Conservation (phyloP, 2,888 invertebrate species). For the Tupiocoris notatus region DNA sequence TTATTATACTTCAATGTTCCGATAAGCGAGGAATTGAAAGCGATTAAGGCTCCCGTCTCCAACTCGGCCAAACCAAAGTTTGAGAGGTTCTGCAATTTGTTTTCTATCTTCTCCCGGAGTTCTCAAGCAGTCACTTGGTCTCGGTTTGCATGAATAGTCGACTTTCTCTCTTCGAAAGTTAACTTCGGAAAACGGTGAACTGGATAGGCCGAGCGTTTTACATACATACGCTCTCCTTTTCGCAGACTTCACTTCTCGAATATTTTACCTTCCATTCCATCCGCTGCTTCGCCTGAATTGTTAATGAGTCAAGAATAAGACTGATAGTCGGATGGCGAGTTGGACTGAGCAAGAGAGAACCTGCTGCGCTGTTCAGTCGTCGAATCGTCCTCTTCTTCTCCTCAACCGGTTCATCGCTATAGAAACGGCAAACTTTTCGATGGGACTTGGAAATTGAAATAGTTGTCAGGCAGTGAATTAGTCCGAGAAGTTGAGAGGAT, state of each 20-base stretch:
- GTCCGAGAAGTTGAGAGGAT: conserved; percentile 24
- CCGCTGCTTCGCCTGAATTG: neutral
- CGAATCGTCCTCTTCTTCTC: neutral
- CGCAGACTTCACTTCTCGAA: neutral
- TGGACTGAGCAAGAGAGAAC: neutral
- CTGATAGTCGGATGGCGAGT: neutral
- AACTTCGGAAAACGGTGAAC: neutral
- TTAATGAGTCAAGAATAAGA: neutral
- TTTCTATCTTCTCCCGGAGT: too few relatives aligned
- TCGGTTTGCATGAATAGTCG: neutral
- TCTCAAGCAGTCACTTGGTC: neutral
- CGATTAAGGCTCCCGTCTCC: too few relatives aligned
- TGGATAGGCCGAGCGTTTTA: neutral
- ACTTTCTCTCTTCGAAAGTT: neutral
- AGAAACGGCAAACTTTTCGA: conserved; percentile 19
- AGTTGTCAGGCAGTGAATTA: conserved; percentile 30
- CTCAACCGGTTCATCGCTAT: neutral
- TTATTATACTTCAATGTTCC: too few relatives aligned
- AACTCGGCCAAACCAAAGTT: too few relatives aligned
- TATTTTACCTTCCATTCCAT: neutral
- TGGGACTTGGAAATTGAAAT: conserved; percentile 38
- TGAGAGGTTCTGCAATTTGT: too few relatives aligned
- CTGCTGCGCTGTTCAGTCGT: neutral
- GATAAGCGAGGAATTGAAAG: too few relatives aligned
- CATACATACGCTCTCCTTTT: neutral